These are phyloP conservation scores for Cynoglossus semilaevis DNA, from an alignment of 2,113 vertebrate species.

Conservation along the genomic window DNA sequence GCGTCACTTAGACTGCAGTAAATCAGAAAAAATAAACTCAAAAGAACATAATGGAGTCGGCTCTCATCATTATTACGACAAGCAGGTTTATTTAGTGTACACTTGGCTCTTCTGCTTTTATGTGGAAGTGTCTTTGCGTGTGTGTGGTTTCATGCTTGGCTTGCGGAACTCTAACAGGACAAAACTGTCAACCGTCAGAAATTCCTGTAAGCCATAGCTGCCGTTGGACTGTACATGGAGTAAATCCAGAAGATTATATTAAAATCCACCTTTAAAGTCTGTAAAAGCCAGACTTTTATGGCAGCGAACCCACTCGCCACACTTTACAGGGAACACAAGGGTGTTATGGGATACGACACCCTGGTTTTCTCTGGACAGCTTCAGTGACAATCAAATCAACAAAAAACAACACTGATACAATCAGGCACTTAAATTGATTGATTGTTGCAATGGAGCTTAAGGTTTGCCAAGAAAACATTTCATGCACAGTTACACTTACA, in stretches of 20 bases:
- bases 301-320: background rate
- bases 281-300: conserved; percentile 11
- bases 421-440: background rate
- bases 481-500: background rate
- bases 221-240: conserved; percentile 22
- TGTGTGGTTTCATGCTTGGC: conserved; percentile 24
- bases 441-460: background rate
- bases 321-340: background rate
- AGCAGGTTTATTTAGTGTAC: conserved; percentile 72
- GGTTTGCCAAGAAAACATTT: background rate
- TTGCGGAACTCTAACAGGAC: conserved; percentile 52
- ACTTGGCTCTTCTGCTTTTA: conserved; percentile 49
- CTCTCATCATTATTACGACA: conserved; percentile 75
- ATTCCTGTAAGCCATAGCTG: conserved; percentile 30
- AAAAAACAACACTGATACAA: too few relatives aligned
- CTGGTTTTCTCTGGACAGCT: too few relatives aligned
- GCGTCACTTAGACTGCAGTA: conserved; percentile 65
- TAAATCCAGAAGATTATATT: conserved; percentile 38
- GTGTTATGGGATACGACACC: too few relatives aligned
- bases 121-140: background rate
- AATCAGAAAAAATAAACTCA: conserved; percentile 80
- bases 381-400: too few relatives aligned
- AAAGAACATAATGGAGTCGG: conserved; percentile 77
- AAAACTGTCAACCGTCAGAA: conserved; percentile 54
- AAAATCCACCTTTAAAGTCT: conserved; percentile 17